phyloP scores from a whole-genome alignment of 2,888 invertebrate genomes.

The Melanchra persicariae region DNA sequence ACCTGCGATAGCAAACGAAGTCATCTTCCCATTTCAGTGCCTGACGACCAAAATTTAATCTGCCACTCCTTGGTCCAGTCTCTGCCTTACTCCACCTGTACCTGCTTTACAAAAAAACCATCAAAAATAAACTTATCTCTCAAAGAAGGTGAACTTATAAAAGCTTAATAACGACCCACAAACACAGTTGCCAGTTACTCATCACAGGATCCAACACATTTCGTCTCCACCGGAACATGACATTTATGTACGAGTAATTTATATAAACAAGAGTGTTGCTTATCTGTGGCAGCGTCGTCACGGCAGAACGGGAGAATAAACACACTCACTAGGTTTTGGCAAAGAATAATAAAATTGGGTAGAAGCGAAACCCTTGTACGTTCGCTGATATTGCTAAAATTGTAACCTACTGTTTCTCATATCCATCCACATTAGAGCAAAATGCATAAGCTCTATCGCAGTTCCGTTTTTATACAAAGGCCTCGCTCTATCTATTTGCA shows the following conservation, averaged over 20 bases:
- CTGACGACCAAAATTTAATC: too few species aligned
- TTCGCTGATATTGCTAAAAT: too few species aligned
- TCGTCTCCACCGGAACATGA: constrained; percentile 47
- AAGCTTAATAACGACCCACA: background rate
- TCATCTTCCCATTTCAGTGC: too few species aligned
- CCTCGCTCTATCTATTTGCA: too few species aligned
- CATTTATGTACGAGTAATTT: constrained; percentile 52
- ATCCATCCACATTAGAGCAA: too few species aligned
- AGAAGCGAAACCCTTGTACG: constrained; percentile 9
- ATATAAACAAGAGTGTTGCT: constrained; percentile 58
- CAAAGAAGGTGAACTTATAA: background rate
- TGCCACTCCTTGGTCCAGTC: too few species aligned
- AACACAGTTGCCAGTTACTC: constrained; percentile 28
- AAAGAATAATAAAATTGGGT: constrained; percentile 14
- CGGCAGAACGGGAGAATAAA: constrained; percentile 36
- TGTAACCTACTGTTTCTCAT: too few species aligned
- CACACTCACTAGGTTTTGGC: constrained; percentile 32
- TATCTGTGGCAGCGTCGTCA: constrained; percentile 50
- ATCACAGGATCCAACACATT: constrained; percentile 32
- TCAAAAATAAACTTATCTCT: background rate
- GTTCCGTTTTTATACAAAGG: too few species aligned
- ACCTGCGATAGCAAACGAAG: too few species aligned
- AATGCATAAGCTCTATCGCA: too few species aligned
- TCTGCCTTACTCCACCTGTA: too few species aligned
- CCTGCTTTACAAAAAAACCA: background rate